A percentile compares a stretch with the other conserved stretches of the same genome.
Conservation (phyloP, 1,140 invertebrate species). For the Eciton burchellii region DNA sequence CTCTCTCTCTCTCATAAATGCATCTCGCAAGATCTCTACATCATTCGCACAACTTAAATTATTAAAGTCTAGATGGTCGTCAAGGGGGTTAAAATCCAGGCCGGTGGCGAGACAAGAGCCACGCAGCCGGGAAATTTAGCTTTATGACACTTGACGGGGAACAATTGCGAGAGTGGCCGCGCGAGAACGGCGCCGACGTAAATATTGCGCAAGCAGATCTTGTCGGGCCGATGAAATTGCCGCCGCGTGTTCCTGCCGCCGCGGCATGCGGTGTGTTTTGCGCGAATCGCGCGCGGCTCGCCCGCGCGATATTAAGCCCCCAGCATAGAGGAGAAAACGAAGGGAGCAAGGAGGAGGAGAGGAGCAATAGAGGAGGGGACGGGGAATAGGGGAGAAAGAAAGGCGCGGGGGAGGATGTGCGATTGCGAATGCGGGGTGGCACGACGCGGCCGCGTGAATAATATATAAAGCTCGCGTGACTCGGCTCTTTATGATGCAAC, state of each 20-base stretch:
- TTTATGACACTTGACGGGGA: slow-evolving; percentile 55
- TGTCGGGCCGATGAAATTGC: slow-evolving; percentile 55
- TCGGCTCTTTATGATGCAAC: slow-evolving; percentile 61
- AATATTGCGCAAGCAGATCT: slow-evolving; percentile 62
- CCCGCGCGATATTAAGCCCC: slow-evolving; percentile 41
- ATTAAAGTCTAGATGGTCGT: slow-evolving; percentile 25
- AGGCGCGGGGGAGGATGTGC: slow-evolving; percentile 35
- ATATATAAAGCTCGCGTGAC: slow-evolving; percentile 66
- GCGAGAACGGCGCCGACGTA: slow-evolving; percentile 25
- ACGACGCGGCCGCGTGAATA: slow-evolving; percentile 51
- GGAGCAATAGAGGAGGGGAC: too few relatives aligned
- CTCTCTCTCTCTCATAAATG: too few relatives aligned
- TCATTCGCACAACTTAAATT: slow-evolving; percentile 15
- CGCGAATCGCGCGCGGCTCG: slow-evolving; percentile 11
- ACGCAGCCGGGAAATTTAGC: slow-evolving; percentile 51
- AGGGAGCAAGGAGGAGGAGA: neutral
- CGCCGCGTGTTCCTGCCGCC: slow-evolving; percentile 21
- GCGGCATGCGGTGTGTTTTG: slow-evolving; percentile 32
- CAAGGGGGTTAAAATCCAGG: slow-evolving; percentile 26
- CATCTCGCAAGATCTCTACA: too few relatives aligned
- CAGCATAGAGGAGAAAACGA: neutral
- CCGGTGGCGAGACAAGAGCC: neutral
- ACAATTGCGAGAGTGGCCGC: slow-evolving; percentile 51
- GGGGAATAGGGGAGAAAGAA: slow-evolving; percentile 14
- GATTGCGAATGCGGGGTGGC: slow-evolving; percentile 36